Evolutionary conservation across 2,888 invertebrate genomes (phyloP), one percentile per base, ranked within the genome.

Genomic region (Ichneumoninae sp.): DNA sequence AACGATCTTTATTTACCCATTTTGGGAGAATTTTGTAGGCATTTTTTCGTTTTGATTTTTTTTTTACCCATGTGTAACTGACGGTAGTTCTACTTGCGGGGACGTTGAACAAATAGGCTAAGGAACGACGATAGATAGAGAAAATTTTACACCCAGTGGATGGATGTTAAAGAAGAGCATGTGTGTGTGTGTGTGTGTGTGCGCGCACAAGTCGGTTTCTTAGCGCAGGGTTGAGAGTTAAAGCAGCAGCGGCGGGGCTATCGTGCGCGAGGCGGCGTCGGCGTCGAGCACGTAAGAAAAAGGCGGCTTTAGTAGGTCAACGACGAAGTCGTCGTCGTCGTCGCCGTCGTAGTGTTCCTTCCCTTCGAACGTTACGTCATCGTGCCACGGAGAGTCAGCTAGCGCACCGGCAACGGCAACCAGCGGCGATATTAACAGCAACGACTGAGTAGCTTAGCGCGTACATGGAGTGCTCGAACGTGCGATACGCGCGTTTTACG

Each of bases 291-390:
- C 73, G 63, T 65, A 77, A 80, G 76, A 80, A 80, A 82, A 80
- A 79, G 74, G 81, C 84, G 83, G 85, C 88, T 90, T 91, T 91
- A 91, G 91, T 91, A 90, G 91, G 91, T 91, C 91, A 91, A 89
- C 90, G 87, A 83, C 87, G 87, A 90, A 89, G 90, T 90, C 81
- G 77, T 78, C 84, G 81, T 70, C 81, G 69, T 40, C 73, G 63
- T 70, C 71, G 36, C 36, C 68, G 60, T 69, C 54, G 66, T 52
- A 26, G 65, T 88, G 86, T 89, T 91, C 88, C 89, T 90, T 91
- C 91, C 91, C 90, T 91, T 90, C 86, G 85, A 87, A 83, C 63
- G 85, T 91, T 91, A 87, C 91, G 90, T 91, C 90, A 90, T 78
- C 88, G 86, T 71, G 85, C 73, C 88, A 85, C 86, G 81, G 85